These are phyloP conservation scores for Lerista edwardsae DNA, from an alignment of 2,797 vertebrate genomes.

Conservation along the genomic window DNA sequence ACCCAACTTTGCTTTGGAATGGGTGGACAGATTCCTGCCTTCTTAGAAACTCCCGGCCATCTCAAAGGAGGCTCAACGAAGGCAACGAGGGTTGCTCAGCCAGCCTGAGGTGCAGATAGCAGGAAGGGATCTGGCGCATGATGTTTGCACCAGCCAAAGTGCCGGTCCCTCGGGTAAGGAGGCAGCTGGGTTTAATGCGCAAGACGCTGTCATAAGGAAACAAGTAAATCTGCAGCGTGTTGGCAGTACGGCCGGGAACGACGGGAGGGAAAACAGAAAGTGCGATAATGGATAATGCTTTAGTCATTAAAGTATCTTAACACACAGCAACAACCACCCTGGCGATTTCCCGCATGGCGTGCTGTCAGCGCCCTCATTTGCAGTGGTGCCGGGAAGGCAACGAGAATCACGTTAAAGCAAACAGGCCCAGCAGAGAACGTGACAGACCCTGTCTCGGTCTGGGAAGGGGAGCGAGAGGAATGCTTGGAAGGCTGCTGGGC, in stretches of 20 bases:
- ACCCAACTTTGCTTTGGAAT: no score
- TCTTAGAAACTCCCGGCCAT: neutral
- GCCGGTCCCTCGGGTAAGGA: neutral
- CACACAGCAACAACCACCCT: neutral
- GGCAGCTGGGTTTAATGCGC: neutral
- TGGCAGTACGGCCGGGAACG: neutral
- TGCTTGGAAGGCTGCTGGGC: no score
- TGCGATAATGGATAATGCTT: neutral
- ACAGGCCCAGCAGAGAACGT: neutral
- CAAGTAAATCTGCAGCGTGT: neutral
- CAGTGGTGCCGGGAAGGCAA: neutral
- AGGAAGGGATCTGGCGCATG: neutral
- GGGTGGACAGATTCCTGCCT: neutral
- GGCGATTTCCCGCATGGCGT: neutral
- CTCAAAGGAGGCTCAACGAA: neutral
- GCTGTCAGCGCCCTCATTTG: no score
- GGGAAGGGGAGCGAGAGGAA: no score
- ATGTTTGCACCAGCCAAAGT: neutral
- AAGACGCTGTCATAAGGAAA: neutral
- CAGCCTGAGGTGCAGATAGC: neutral
- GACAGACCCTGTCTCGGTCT: neutral
- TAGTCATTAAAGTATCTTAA: neutral
- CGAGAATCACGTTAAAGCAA: conserved; percentile 36
- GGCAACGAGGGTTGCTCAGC: neutral
- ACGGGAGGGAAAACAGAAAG: neutral